A percentile compares a stretch with the other conserved stretches of the same genome.
These are phyloP conservation scores for Microplitis mediator DNA, from an alignment of 1,140 invertebrate genomes.

Conservation along the genomic window DNA sequence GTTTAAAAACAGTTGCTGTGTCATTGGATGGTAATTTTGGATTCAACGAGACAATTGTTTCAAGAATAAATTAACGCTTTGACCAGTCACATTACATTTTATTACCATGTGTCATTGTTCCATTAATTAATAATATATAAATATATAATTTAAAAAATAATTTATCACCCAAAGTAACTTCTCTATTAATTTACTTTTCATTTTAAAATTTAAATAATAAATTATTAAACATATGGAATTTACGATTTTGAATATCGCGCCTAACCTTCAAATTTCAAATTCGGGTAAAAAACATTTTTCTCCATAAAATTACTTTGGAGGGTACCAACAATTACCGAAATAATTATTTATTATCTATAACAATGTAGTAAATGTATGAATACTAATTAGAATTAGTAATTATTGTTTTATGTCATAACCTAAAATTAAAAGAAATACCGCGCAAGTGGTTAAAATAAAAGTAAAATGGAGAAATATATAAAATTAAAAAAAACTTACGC, in stretches of 20 bases:
- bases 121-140: constrained; percentile 1
- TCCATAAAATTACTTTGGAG: not conserved
- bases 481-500: constrained; percentile 47
- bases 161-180: not conserved
- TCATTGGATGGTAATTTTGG: constrained; percentile 54
- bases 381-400: no score
- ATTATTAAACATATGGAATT: not conserved
- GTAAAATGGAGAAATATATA: constrained; percentile 19
- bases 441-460: constrained; percentile 10
- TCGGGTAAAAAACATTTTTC: not conserved
- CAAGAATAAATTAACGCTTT: constrained; percentile 44
- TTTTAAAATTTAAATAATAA: not conserved
- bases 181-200: no score
- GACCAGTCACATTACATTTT: constrained; percentile 1
- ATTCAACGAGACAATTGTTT: constrained; percentile 30
- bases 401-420: not conserved
- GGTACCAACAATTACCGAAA: not conserved
- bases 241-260: constrained; percentile 11
- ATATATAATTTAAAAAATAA: not conserved
- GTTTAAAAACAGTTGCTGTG: constrained; percentile 35
- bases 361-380: no score
- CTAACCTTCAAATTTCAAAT: not conserved
- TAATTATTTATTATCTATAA: not conserved
- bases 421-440: not conserved
- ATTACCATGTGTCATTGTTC: not conserved